These are phyloP conservation scores for Pelosia muscerda DNA, from an alignment of 2,888 invertebrate species.

Conservation along the genomic window DNA sequence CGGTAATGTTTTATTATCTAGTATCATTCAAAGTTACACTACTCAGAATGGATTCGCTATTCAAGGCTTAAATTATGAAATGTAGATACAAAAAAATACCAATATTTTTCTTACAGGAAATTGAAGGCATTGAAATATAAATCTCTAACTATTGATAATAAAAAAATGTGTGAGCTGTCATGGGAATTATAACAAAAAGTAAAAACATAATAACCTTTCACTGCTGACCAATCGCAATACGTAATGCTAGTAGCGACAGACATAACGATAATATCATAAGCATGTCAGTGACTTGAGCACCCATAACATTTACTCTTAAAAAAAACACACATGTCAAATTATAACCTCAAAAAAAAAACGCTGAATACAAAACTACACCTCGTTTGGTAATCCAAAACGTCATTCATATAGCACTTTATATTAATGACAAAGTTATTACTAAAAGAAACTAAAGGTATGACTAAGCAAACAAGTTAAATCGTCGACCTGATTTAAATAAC, in stretches of 20 bases:
- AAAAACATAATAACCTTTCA: not conserved
- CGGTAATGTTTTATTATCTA: not conserved
- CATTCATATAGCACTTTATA: not conserved
- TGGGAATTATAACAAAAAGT: not conserved
- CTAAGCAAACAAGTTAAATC: slow-evolving; percentile 5
- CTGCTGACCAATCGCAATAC: not conserved
- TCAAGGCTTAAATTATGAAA: no score
- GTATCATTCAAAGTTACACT: not conserved
- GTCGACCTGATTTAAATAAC: slow-evolving; percentile 11
- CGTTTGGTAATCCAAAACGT: not conserved
- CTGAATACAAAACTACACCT: not conserved
- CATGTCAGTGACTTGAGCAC: not conserved
- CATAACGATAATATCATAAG: not conserved
- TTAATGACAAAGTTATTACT: not conserved
- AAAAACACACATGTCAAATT: not conserved
- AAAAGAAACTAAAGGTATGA: not conserved
- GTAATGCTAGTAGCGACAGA: not conserved
- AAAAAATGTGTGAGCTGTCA: not conserved
- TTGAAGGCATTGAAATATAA: not conserved
- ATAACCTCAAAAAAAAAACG: not conserved
- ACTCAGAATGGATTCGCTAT: not conserved
- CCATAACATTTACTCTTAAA: not conserved
- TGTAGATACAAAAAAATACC: not conserved
- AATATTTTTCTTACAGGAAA: not conserved
- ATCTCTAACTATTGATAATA: not conserved